Percentiles rank a stretch among this genome's conserved stretches.
phyloP scores from a whole-genome alignment of 2,888 invertebrate species.

The Ochlodes sylvanus region DNA sequence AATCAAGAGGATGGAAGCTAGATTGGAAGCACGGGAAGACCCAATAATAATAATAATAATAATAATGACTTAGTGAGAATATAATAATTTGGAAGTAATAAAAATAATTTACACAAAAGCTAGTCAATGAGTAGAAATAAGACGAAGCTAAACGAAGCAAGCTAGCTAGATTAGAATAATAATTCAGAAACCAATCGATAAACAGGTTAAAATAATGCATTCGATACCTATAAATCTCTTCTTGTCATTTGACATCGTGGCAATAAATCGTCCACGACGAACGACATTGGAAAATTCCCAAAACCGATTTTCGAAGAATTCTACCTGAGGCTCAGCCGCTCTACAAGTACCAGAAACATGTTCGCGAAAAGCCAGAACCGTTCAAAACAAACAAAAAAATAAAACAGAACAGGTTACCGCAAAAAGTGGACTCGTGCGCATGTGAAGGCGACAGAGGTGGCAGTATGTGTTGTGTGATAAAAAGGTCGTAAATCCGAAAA shows the following conservation, averaged over 20 bases:
- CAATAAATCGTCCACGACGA: not conserved
- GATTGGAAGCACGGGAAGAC: too few relatives aligned
- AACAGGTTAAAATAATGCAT: too few relatives aligned
- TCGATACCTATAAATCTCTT: not conserved
- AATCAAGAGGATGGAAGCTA: too few relatives aligned
- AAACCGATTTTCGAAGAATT: constrained; percentile 37
- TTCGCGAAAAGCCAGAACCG: constrained; percentile 44
- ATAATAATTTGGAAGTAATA: too few relatives aligned
- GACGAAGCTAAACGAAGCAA: too few relatives aligned
- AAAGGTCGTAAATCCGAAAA: constrained; percentile 51
- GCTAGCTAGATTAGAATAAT: too few relatives aligned
- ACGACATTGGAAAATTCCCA: constrained; percentile 30
- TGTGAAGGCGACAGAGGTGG: constrained; percentile 80
- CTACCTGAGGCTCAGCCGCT: constrained; percentile 31
- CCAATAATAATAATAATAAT: too few relatives aligned
- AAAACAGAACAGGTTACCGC: constrained; percentile 62
- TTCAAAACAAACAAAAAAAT: constrained; percentile 55
- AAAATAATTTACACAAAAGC: too few relatives aligned
- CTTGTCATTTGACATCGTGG: not conserved
- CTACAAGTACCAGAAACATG: constrained; percentile 31
- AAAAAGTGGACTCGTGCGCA: constrained; percentile 78
- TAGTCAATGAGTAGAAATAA: too few relatives aligned
- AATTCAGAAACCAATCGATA: too few relatives aligned
- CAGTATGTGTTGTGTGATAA: constrained; percentile 51
- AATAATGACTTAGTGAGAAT: too few relatives aligned